Evolutionary conservation across 2,797 vertebrate species (phyloP).

Genomic region (Fistularia tabacaria): DNA sequence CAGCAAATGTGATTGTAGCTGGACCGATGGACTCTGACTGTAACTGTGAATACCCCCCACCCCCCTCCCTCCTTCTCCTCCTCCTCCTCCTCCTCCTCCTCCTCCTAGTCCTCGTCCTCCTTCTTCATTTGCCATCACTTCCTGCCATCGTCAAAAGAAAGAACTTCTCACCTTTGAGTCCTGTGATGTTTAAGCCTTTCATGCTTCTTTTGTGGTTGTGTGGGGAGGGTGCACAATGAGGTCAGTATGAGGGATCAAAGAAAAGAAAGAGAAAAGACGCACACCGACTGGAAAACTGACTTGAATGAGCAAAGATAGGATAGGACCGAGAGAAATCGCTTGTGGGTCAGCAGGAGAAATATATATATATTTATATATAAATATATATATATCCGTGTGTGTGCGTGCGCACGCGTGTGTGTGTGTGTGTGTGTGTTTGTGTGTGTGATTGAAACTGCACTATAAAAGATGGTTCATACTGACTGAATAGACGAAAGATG

Average conservation of each 20-base stretch:
- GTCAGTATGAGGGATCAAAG: slow-evolving; percentile 72
- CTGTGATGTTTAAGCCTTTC: slow-evolving; percentile 77
- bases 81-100: slow-evolving; percentile 19
- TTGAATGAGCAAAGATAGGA: slow-evolving; percentile 69
- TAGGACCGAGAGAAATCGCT: slow-evolving; percentile 59
- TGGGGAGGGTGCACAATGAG: slow-evolving; percentile 74
- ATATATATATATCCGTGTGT: slow-evolving; percentile 29
- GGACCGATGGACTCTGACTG: slow-evolving; percentile 77
- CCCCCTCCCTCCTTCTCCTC: slow-evolving; percentile 24
- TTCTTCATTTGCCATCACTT: slow-evolving; percentile 71
- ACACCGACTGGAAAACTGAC: slow-evolving; percentile 76
- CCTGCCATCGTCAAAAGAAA: slow-evolving; percentile 74
- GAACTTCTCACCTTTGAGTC: slow-evolving; percentile 76
- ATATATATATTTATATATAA: slow-evolving; percentile 47
- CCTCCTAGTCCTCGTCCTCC: slow-evolving; percentile 11
- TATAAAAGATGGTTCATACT: slow-evolving; percentile 74
- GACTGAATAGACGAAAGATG: slow-evolving; percentile 73
- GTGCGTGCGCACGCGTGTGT: no score
- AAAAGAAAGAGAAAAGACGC: slow-evolving; percentile 68
- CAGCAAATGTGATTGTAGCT: slow-evolving; percentile 82
- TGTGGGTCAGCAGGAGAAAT: slow-evolving; percentile 67
- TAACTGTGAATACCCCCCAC: slow-evolving; percentile 76
- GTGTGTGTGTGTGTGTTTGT: no score
- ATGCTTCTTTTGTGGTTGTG: slow-evolving; percentile 75
- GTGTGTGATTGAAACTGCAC: slow-evolving; percentile 74